Conservation (phyloP, 2,888 invertebrate species). For the Yponomeuta sedellus region DNA sequence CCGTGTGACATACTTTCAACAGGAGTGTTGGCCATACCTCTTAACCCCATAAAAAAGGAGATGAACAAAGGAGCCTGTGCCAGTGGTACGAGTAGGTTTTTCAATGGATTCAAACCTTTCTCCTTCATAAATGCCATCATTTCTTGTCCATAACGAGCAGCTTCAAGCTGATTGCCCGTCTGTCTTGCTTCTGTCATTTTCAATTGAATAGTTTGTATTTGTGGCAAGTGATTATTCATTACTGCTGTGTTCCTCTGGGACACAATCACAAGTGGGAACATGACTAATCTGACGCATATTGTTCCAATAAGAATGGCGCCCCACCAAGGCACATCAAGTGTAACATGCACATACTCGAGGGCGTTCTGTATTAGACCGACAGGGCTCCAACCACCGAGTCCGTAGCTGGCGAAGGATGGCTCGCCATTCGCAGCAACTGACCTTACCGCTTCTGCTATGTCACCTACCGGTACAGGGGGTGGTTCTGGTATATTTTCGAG, state of each 20-base stretch:
- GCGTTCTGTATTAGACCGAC: constrained; percentile 87
- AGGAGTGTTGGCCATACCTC: constrained; percentile 92
- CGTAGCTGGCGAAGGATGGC: constrained; percentile 86
- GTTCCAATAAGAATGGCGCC: constrained; percentile 89
- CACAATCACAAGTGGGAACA: constrained; percentile 91
- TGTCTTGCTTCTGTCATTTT: constrained; percentile 92
- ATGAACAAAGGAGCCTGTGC: constrained; percentile 93
- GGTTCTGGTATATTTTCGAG: constrained; percentile 64
- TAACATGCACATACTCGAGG: constrained; percentile 90
- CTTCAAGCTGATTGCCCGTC: constrained; percentile 87
- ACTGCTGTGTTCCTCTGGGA: constrained; percentile 87
- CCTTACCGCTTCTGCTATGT: constrained; percentile 54
- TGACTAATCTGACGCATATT: constrained; percentile 80
- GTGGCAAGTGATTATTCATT: constrained; percentile 91
- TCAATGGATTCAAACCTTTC: constrained; percentile 87
- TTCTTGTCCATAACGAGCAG: constrained; percentile 85
- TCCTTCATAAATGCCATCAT: constrained; percentile 89
- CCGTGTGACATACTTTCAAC: constrained; percentile 93
- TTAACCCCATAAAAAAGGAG: constrained; percentile 92
- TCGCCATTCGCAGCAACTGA: constrained; percentile 79
- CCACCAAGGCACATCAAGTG: constrained; percentile 95
- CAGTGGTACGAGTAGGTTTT: constrained; percentile 85
- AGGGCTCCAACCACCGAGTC: constrained; percentile 89
- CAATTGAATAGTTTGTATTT: constrained; percentile 86
- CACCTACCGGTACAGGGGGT: constrained; percentile 55